Evolutionary conservation across 1,140 invertebrate genomes (phyloP).

Genomic region (Leguminivora glycinivorella): DNA sequence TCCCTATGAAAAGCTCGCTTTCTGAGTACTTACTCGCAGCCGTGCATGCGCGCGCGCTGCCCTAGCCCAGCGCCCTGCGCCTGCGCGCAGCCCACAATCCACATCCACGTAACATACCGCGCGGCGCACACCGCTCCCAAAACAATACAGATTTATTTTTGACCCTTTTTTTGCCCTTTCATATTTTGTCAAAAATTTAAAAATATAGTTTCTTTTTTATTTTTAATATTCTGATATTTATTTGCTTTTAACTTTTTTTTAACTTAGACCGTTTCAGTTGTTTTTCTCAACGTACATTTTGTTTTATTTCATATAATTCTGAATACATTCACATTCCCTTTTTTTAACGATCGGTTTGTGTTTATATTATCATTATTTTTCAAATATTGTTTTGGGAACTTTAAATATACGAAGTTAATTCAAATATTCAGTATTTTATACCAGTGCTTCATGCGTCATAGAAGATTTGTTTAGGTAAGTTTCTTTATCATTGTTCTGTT

Average conservation of each 20-base stretch:
- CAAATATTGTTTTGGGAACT: not conserved
- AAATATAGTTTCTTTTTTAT: not conserved
- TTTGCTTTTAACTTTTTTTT: no score
- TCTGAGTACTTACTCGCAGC: slow-evolving; percentile 29
- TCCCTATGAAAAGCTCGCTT: not conserved
- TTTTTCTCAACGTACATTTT: no score
- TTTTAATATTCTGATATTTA: no score
- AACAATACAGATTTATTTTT: not conserved
- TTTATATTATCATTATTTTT: no score
- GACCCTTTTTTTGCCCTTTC: not conserved
- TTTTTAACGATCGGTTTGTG: no score
- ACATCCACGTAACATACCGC: slow-evolving; percentile 36
- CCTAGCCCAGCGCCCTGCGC: slow-evolving; percentile 23
- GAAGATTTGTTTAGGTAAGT: not conserved
- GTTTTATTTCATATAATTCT: no score
- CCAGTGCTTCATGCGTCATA: not conserved
- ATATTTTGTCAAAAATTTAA: not conserved
- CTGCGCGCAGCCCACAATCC: slow-evolving; percentile 25
- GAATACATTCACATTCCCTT: no score
- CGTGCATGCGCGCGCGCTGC: slow-evolving; percentile 18
- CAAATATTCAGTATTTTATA: not conserved
- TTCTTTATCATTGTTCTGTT: not conserved
- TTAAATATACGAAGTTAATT: not conserved
- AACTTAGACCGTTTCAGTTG: no score
- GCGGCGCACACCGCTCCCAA: not conserved